phyloP scores from a whole-genome alignment of 2,888 invertebrate genomes.

The Sinelater perroti region DNA sequence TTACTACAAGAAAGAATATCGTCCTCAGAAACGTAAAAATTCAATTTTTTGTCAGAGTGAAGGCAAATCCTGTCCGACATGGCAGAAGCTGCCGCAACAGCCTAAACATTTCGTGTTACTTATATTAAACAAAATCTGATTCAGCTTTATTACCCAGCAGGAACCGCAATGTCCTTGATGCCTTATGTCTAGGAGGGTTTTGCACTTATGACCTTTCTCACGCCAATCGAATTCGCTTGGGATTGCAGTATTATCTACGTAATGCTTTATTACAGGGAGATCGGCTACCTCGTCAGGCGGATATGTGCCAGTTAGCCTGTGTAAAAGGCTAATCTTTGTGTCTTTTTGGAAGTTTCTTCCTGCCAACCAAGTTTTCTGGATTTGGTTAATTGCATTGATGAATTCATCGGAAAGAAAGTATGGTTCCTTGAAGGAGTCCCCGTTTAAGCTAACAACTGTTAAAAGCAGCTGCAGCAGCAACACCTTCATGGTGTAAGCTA shows the following conservation, averaged over 20 bases:
- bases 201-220: slow-evolving; percentile 80
- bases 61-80: slow-evolving; percentile 92
- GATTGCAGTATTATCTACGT: slow-evolving; percentile 62
- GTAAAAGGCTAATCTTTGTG: slow-evolving; percentile 69
- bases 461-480: no score
- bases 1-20: slow-evolving; percentile 75
- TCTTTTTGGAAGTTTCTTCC: slow-evolving; percentile 77
- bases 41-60: slow-evolving; percentile 73
- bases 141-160: slow-evolving; percentile 91
- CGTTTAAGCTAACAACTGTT: no score
- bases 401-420: slow-evolving; percentile 76
- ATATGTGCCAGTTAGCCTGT: slow-evolving; percentile 75
- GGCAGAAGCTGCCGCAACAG: no score
- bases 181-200: slow-evolving; percentile 82
- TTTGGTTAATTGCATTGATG: slow-evolving; percentile 73
- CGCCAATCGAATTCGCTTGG: slow-evolving; percentile 86
- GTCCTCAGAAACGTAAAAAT: slow-evolving; percentile 84
- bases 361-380: slow-evolving; percentile 78
- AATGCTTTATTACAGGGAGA: slow-evolving; percentile 48
- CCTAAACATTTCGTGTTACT: no score
- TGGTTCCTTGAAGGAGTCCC: no score
- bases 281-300: slow-evolving; percentile 60
- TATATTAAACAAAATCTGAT: no score
- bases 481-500: no score
- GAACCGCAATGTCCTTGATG: slow-evolving; percentile 93